Evolutionary conservation across 2,888 invertebrate genomes (phyloP), one percentile per base, ranked within the genome.

Genomic region (Phyllotreta striolata): DNA sequence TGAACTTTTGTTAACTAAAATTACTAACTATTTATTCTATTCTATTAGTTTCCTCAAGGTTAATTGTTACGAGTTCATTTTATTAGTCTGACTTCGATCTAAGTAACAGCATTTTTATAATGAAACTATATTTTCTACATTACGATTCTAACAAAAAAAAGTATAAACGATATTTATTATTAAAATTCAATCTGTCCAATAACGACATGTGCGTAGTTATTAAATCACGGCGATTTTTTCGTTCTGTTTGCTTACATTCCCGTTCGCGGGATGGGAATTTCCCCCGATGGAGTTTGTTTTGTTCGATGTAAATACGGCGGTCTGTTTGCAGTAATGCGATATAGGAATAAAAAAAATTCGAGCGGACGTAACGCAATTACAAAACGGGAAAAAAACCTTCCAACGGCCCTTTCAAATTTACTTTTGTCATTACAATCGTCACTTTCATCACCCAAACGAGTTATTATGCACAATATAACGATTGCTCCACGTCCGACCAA

Each of bases 261-360:
- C 49, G 46, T 58, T 58, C 35, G 49, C 49, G 58, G 49, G 49
- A 34, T 40, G 39, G 58, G 41, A 34, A 58, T 47, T 7, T 38
- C 14, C 49, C 49, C 49, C 49, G 41, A 47, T 58, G 24, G 38
- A 58, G 58, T 58, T 58, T 58, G 41, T 58, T 58, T 58, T 47
- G 49, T 58, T 49, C 40, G 49, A 49, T 49, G 58, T 58, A 58
- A 58, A 58, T 58, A 49, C 34, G 35, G 44, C 40, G 49, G 49
- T 49, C 47, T 58, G 49, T 58, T 58, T 58, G 58, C 49, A n/a
- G 38, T 58, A n/a, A 12, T 49, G 41, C 58, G 58, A 40, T 49
- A 49, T 38, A 35, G 9, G 4, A n/a, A 14, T 3, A 39, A 24
- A 24, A 24, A 24, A 49, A 39, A 58, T 44, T 10, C 49, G 34